These are phyloP conservation scores for Phoxinus phoxinus DNA, from an alignment of 2,113 vertebrate genomes.

Conservation along the genomic window DNA sequence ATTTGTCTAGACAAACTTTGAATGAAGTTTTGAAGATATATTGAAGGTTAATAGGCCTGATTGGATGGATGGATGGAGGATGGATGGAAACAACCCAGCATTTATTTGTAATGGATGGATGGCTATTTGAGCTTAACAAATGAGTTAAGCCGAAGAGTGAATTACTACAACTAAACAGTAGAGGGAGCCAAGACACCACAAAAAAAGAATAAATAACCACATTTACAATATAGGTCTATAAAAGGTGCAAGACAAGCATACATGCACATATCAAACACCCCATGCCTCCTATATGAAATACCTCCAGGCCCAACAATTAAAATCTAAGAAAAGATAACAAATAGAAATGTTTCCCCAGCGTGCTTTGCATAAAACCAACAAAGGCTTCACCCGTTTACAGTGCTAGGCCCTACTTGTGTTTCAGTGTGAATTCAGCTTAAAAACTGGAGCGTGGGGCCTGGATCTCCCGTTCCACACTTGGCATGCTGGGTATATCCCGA, in stretches of 20 bases:
- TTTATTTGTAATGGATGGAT: neutral
- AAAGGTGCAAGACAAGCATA: neutral
- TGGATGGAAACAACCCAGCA: too few species aligned
- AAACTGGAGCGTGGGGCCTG: conserved; percentile 37
- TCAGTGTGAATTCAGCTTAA: conserved; percentile 11
- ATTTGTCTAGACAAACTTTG: neutral
- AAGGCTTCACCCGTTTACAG: neutral
- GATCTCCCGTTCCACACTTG: conserved; percentile 56
- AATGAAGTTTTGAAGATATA: neutral
- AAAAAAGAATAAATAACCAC: neutral
- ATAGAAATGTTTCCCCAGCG: neutral
- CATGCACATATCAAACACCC: neutral
- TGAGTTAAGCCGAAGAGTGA: neutral
- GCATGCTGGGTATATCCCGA: conserved; percentile 46
- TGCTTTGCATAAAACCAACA: neutral
- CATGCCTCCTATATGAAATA: neutral
- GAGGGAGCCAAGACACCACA: conserved; percentile 35
- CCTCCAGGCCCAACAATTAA: neutral
- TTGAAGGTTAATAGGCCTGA: neutral
- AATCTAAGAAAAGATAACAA: neutral
- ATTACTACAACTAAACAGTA: conserved; percentile 17
- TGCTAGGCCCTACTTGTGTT: neutral
- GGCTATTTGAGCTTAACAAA: neutral
- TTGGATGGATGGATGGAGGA: neutral
- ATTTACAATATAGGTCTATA: neutral